These are phyloP conservation scores for Numenius phaeopus DNA, from an alignment of 2,797 vertebrate species.

Conservation along the genomic window DNA sequence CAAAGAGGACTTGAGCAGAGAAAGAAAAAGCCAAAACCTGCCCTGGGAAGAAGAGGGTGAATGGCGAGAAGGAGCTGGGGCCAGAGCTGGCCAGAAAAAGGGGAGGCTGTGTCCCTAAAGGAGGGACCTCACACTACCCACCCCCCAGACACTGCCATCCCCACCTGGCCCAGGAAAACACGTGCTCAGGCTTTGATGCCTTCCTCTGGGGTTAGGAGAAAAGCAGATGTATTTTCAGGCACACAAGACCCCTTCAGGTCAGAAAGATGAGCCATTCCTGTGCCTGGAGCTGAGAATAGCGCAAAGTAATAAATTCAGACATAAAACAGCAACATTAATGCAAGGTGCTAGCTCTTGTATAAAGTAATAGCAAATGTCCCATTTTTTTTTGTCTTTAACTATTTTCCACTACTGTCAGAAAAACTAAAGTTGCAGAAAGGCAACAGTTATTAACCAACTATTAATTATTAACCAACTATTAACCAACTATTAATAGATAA, in stretches of 20 bases:
- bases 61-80: not conserved
- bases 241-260: not conserved
- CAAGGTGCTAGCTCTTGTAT: not conserved
- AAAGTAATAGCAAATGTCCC: not conserved
- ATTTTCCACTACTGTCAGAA: not conserved
- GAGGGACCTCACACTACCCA: not conserved
- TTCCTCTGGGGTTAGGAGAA: not conserved
- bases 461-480: slow-evolving; percentile 18
- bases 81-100: not conserved
- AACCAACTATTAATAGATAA: not conserved
- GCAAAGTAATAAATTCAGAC: not conserved
- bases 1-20: not conserved
- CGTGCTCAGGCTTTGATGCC: rapidly evolving
- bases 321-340: not conserved
- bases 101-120: rapidly evolving
- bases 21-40: not conserved
- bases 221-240: not conserved
- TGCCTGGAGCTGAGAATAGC: not conserved
- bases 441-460: not conserved
- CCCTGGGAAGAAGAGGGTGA: not conserved
- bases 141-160: rapidly evolving
- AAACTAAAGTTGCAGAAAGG: not conserved
- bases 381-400: not conserved
- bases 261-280: not conserved
- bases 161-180: not conserved